Base-by-base conservation (phyloP, 2,797 vertebrate genomes). In the Muraenolepis orangiensis region DNA sequence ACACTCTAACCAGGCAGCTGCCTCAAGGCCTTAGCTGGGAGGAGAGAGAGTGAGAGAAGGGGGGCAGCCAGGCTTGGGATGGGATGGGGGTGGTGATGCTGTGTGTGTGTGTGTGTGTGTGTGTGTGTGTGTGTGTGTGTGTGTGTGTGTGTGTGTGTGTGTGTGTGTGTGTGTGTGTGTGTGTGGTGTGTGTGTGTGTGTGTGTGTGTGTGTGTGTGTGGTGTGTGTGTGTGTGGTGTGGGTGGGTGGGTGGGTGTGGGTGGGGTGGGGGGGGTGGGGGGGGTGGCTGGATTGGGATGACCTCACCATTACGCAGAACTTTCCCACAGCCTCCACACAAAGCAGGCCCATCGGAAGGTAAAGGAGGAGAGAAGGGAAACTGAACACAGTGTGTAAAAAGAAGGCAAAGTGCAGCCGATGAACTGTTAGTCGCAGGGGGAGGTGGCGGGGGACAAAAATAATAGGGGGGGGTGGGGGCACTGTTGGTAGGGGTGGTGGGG, bases 311-410 rank as follows among this genome's bases (percentile, higher is more conserved):
- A 92, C 87, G 86, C 87, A 83, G 93, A 92, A 93, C 91, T 93
- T 94, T 94, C 93, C 92, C 93, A 94, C 93, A 93, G 93, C 89
- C 91, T 90, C 87, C 81, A 91, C 87, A 93, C 93, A 94, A 94
- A 93, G 93, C 91, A 87, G 81, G 90, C 91, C 91, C 91, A 88
- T 93, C 92, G 93, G 88, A 93, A 93, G 91, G 91, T 93, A 91
- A 89, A 93, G 90, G 23, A 26, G 30, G 87, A 90, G 80, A 90
- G 86, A 87, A 91, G 84, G 93, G 88, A 92, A 91, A 91, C 92
- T 90, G 86, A 93, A 90, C 90, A 90, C 90, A 91, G 87, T 87
- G 87, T 88, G 88, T 90, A 88, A 91, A n/a, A 81, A 78, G 83
- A 77, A 81, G 87, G 81, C 81, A 75, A 73, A 79, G 80, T 81